Percentiles rank a stretch among this genome's conserved stretches.
Conservation (phyloP, 2,888 invertebrate genomes). For the Epinotia bilunana region DNA sequence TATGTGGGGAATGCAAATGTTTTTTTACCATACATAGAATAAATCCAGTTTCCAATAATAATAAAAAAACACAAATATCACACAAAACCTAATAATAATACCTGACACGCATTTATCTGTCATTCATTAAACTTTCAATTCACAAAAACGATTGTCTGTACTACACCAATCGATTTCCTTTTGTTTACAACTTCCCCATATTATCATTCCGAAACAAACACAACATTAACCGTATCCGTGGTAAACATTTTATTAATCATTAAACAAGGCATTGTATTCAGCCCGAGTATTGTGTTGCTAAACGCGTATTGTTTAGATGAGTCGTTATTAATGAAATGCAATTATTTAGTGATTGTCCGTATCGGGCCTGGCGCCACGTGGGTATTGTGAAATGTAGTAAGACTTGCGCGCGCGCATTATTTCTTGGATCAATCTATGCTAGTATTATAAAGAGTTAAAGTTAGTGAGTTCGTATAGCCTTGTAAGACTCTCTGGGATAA, state of each 20-base stretch:
- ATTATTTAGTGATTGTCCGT: conserved; percentile 60
- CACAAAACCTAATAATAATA: neutral
- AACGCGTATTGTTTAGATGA: conserved; percentile 50
- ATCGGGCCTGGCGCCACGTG: conserved; percentile 48
- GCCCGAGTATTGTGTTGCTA: conserved; percentile 55
- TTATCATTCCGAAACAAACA: conserved; percentile 4
- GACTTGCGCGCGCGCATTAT: neutral
- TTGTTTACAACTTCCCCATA: conserved; percentile 46
- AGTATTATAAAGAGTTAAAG: too few relatives aligned
- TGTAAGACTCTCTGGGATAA: too few relatives aligned
- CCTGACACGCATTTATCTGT: neutral
- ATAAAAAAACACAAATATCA: neutral
- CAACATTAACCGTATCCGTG: conserved; percentile 26
- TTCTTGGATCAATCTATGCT: neutral
- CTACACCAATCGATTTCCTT: conserved; percentile 41
- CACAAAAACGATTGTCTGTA: neutral
- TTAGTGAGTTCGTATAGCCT: too few relatives aligned
- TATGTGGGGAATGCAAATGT: neutral
- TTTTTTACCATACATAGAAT: neutral
- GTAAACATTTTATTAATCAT: conserved; percentile 36
- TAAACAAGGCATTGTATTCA: conserved; percentile 29
- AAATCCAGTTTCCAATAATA: neutral
- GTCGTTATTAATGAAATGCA: conserved; percentile 57
- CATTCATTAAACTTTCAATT: conserved; percentile 6
- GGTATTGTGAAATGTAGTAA: conserved; percentile 23